These are phyloP conservation scores for Cotesia chilonis DNA, from an alignment of 1,140 invertebrate species.

Conservation along the genomic window DNA sequence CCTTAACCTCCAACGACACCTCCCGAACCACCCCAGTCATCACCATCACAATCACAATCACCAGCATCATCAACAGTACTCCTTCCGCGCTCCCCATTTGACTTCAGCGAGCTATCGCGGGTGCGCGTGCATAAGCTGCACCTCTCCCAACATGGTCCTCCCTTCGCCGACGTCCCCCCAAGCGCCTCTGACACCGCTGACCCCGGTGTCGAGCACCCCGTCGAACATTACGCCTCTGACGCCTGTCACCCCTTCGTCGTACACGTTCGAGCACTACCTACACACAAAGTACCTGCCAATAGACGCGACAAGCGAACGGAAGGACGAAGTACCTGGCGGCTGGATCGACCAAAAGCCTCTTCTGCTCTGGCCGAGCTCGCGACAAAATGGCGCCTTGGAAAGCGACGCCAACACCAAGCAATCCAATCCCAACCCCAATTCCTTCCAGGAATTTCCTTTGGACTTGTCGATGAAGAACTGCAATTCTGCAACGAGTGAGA, in stretches of 20 bases:
- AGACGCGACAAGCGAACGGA: constrained; percentile 67
- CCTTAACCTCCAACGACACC: constrained; percentile 33
- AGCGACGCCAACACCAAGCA: constrained; percentile 46
- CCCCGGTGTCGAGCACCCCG: constrained; percentile 67
- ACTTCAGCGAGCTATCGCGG: constrained; percentile 40
- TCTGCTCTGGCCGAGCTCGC: constrained; percentile 44
- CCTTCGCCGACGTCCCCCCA: constrained; percentile 64
- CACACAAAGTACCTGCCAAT: constrained; percentile 76
- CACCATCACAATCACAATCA: constrained; percentile 43
- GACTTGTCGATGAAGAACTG: constrained; percentile 81
- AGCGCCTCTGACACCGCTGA: constrained; percentile 69
- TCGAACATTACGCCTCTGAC: constrained; percentile 66
- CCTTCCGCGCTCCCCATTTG: constrained; percentile 32
- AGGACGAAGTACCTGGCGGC: constrained; percentile 69
- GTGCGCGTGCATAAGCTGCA: constrained; percentile 56
- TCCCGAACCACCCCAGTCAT: constrained; percentile 36
- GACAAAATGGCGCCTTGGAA: constrained; percentile 50
- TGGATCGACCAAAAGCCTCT: constrained; percentile 62
- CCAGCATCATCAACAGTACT: constrained; percentile 35
- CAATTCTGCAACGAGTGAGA: constrained; percentile 25
- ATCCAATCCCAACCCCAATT: constrained; percentile 51
- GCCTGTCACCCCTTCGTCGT: constrained; percentile 66
- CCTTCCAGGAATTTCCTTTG: constrained; percentile 80
- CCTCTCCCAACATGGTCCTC: constrained; percentile 53
- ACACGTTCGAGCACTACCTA: constrained; percentile 76